phyloP scores from a whole-genome alignment of 1,140 invertebrate species.

The Cherax destructor region DNA sequence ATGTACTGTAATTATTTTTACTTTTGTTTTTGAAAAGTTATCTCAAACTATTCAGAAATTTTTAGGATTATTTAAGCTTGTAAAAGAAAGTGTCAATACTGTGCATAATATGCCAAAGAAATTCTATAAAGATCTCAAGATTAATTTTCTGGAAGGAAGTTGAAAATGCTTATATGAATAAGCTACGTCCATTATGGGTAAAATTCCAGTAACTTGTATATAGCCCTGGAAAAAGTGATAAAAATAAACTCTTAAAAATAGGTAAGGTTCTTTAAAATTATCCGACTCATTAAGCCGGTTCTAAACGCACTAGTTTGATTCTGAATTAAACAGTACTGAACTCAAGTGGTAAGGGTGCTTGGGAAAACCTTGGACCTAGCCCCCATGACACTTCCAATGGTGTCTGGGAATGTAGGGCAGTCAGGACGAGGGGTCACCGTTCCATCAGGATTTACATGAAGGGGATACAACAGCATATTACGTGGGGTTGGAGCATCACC shows the following conservation, averaged over 20 bases:
- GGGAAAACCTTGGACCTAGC: slow-evolving; percentile 69
- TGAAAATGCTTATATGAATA: too few relatives aligned
- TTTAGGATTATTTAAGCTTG: too few relatives aligned
- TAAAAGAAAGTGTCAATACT: too few relatives aligned
- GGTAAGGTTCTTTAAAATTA: background rate
- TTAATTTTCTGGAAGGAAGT: too few relatives aligned
- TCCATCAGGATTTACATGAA: slow-evolving; percentile 60
- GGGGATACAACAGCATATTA: slow-evolving; percentile 70
- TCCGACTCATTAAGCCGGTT: too few relatives aligned
- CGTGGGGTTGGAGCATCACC: slow-evolving; percentile 49
- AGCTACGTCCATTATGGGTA: background rate
- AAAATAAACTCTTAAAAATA: too few relatives aligned
- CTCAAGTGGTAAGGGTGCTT: slow-evolving; percentile 70
- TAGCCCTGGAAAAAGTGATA: background rate
- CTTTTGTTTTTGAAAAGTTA: too few relatives aligned
- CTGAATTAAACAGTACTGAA: background rate
- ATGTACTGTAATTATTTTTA: too few relatives aligned
- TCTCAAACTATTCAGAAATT: too few relatives aligned
- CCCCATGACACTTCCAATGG: slow-evolving; percentile 69
- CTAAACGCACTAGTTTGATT: background rate
- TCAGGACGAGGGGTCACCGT: slow-evolving; percentile 62
- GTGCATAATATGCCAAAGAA: too few relatives aligned
- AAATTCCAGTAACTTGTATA: background rate
- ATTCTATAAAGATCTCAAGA: too few relatives aligned
- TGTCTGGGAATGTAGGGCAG: slow-evolving; percentile 70